phyloP scores from a whole-genome alignment of 2,113 vertebrate genomes.

The Alligator mississippiensis region DNA sequence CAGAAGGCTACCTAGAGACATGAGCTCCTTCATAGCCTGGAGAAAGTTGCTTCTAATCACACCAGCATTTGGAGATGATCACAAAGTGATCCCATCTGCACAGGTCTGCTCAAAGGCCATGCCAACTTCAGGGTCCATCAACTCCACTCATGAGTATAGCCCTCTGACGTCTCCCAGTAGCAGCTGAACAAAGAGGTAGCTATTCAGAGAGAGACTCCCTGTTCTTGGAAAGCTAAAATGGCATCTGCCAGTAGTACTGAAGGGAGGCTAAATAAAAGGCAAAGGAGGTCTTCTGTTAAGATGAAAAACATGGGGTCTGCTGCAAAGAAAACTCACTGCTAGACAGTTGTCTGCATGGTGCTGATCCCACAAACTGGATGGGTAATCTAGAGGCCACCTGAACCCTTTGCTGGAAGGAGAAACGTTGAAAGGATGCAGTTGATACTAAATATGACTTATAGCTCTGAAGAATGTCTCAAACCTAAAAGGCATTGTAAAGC shows the following conservation, averaged over 20 bases:
- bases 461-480: neutral
- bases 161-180: neutral
- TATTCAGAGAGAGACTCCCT: neutral
- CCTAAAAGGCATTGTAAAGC: neutral
- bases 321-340: neutral
- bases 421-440: neutral
- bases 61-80: neutral
- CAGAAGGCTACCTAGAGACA: neutral
- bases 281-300: neutral
- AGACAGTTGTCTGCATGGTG: neutral
- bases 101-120: neutral
- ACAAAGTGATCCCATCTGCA: neutral
- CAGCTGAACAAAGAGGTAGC: neutral
- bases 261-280: neutral
- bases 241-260: neutral
- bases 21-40: neutral
- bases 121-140: neutral
- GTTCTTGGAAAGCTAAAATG: neutral
- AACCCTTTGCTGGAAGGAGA: neutral
- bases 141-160: no score
- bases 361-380: neutral
- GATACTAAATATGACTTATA: neutral
- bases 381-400: neutral
- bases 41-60: neutral
- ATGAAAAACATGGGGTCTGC: neutral